Conservation (phyloP, 2,888 invertebrate species). For the Drosophila mercatorum region DNA sequence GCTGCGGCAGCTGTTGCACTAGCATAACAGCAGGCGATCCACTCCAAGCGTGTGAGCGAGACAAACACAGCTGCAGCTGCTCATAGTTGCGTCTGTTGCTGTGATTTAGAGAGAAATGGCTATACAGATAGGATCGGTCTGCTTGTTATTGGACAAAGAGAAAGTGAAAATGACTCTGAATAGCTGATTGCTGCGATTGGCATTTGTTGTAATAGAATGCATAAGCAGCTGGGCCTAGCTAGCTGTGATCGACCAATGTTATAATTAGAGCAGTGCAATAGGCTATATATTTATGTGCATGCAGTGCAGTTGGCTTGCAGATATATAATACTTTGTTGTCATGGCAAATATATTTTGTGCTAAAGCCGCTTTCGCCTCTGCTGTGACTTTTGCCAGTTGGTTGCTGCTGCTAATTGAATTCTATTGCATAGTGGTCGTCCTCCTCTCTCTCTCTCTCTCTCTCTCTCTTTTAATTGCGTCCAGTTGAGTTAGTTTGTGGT, state of each 20-base stretch:
- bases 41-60: neutral
- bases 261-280: neutral
- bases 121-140: neutral
- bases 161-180: neutral
- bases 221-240: neutral
- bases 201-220: neutral
- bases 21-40: neutral
- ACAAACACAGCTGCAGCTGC: neutral
- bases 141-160: neutral
- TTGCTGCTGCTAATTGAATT: constrained; percentile 7
- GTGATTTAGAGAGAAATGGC: neutral
- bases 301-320: neutral
- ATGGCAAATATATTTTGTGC: neutral
- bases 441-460: neutral
- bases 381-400: neutral
- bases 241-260: neutral
- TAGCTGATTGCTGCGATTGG: too few relatives aligned
- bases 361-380: neutral
- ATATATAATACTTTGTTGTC: neutral
- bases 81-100: neutral
- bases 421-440: neutral
- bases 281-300: neutral
- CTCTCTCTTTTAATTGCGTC: neutral
- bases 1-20: too few relatives aligned
- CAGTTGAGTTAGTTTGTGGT: constrained; percentile 8